phyloP scores from a whole-genome alignment of 2,888 invertebrate species.

The Ichneumoninae sp. region DNA sequence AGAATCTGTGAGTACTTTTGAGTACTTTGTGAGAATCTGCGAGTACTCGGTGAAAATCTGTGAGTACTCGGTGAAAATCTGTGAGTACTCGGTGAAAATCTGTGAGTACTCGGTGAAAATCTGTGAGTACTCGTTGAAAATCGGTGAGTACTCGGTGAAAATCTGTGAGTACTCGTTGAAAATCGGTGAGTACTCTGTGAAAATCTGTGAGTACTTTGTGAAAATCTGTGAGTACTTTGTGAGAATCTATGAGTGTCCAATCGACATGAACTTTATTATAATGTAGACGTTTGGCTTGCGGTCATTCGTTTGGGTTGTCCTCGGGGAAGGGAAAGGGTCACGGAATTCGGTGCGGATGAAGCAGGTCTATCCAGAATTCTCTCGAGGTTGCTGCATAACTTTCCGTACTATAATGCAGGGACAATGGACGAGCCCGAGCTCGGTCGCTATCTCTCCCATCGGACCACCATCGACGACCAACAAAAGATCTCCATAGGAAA shows the following conservation, averaged over 20 bases:
- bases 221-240: no score
- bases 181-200: no score
- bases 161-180: no score
- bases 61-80: no score
- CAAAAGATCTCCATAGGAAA: slow-evolving; percentile 50
- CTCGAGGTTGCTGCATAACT: slow-evolving; percentile 52
- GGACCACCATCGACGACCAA: slow-evolving; percentile 60
- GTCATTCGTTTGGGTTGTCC: slow-evolving; percentile 17
- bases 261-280: neutral
- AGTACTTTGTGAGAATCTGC: no score
- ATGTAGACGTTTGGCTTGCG: neutral
- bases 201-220: no score
- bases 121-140: neutral
- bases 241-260: no score
- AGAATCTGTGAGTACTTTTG: no score
- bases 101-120: no score
- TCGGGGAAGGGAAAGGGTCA: slow-evolving; percentile 21
- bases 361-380: neutral
- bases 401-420: slow-evolving; percentile 18
- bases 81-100: no score
- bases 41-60: no score
- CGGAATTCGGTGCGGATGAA: slow-evolving; percentile 17
- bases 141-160: neutral
- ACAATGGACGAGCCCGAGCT: slow-evolving; percentile 28
- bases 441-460: slow-evolving; percentile 51